Base-by-base conservation (phyloP, 2,888 invertebrate species). In the Digitonthophagus gazella region DNA sequence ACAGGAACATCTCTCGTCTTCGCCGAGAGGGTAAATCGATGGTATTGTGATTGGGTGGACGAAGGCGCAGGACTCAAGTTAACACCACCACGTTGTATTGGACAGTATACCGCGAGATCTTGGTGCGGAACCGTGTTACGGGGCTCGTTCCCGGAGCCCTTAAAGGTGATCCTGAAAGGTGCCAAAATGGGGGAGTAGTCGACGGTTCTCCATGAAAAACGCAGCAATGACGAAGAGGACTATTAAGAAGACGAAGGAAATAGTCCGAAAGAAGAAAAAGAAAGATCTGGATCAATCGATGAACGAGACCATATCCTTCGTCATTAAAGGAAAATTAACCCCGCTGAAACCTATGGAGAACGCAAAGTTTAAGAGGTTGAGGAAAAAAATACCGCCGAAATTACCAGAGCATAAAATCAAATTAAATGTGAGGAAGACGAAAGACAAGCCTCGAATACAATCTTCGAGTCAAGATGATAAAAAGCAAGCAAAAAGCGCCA, bases 231-330 rank as follows among this genome's bases (percentile, higher is more conserved):
- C 71, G 15, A 75, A 72, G 68, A 73, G 69, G 28, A 44, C 28
- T 44, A 70, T 66, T 22, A 72, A 72, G 69, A 76, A 76, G 72
- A 72, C 73, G 71, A 76, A 74, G 61, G 70, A 65, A 20, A 80
- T 77, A 71, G 80, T 78, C 69, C 77, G 76, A 70, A 69, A 72
- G 57, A 67, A 65, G 68, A 76, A 69, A 58, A 74, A 70, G 74
- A 77, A 74, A 68, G 69, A 77, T 16, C 70, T 76, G 67, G 77
- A 79, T 69, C 81, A 81, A 71, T 79, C 79, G 5, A 77, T 82
- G 58, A 78, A 81, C 3, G 82, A 82, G 73, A 82, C 83, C 2
- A 82, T 82, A 69, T 80, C 81, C 2, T 81, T 81, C 71, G 82
- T 81, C n/a, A 81, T 81, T 20, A 80, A 81, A 72, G 82, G 81